Percentiles rank a stretch among this genome's conserved stretches.
Conservation (phyloP, 2,888 invertebrate species). For the Drosophila paranaensis region DNA sequence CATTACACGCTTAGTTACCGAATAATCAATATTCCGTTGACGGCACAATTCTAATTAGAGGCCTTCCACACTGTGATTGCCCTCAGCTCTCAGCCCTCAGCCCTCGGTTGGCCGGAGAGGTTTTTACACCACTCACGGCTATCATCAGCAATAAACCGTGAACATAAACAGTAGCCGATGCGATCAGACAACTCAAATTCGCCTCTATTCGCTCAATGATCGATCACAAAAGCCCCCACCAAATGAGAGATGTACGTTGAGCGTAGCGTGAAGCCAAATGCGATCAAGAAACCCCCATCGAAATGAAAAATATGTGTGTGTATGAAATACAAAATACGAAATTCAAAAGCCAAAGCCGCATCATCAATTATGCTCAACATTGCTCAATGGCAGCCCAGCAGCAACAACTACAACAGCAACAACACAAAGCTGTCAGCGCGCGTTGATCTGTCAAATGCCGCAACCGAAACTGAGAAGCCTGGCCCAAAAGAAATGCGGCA, state of each 20-base stretch:
- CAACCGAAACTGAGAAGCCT: constrained; percentile 55
- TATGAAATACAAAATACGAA: constrained; percentile 21
- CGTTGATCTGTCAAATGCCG: constrained; percentile 79
- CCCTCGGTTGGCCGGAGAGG: constrained; percentile 17
- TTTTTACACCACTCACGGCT: constrained; percentile 27
- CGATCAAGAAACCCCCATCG: constrained; percentile 61
- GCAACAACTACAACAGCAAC: constrained; percentile 38
- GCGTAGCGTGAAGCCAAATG: constrained; percentile 70
- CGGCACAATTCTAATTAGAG: constrained; percentile 52
- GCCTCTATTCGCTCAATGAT: constrained; percentile 46
- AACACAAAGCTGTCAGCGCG: constrained; percentile 77
- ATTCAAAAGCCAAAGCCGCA: constrained; percentile 74
- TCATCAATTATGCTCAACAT: constrained; percentile 80
- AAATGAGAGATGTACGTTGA: constrained; percentile 18
- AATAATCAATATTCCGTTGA: constrained; percentile 17
- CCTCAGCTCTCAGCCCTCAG: constrained; percentile 8
- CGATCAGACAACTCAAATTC: constrained; percentile 59
- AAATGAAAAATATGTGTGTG: constrained; percentile 8
- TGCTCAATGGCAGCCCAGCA: constrained; percentile 62
- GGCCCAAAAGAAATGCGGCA: constrained; percentile 64
- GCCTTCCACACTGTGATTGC: constrained; percentile 34
- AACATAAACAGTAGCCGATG: constrained; percentile 73
- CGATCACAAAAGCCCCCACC: constrained; percentile 34
- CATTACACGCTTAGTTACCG: constrained; percentile 6
- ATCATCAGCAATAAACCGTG: constrained; percentile 69